Conservation (phyloP, 2,113 vertebrate species). For the Melanostigma gelatinosum region DNA sequence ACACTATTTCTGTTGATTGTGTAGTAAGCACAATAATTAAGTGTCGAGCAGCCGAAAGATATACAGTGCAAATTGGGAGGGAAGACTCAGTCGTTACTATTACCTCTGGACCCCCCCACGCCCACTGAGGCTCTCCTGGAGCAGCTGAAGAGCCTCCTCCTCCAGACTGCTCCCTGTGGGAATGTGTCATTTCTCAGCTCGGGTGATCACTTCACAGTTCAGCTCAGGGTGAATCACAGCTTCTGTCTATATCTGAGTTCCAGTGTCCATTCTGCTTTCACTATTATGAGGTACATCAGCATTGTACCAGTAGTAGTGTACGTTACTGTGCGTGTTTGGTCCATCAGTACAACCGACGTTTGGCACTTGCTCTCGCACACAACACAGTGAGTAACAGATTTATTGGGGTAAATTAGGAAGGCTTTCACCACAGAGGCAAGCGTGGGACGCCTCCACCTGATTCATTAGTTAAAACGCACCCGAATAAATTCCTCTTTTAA, state of each 20-base stretch:
- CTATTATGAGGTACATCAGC: conserved; percentile 4
- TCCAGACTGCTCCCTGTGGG: conserved; percentile 23
- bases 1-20: neutral
- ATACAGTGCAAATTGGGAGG: conserved; percentile 10
- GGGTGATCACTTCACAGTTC: conserved; percentile 53
- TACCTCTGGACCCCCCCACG: conserved; percentile 24
- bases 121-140: conserved; percentile 29
- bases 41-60: conserved; percentile 22
- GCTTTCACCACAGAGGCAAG: conserved; percentile 77
- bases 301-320: neutral
- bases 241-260: conserved; percentile 1
- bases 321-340: conserved; percentile 5
- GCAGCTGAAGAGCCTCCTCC: conserved; percentile 33
- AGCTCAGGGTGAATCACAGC: conserved; percentile 13
- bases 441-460: conserved; percentile 56
- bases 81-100: conserved; percentile 34
- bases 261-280: conserved; percentile 8
- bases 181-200: conserved; percentile 37
- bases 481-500: conserved; percentile 83
- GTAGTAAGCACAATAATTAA: neutral
- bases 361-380: conserved; percentile 33
- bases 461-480: conserved; percentile 84
- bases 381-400: conserved; percentile 60
- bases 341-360: conserved; percentile 29
- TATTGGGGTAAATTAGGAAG: conserved; percentile 78